phyloP scores from a whole-genome alignment of 1,140 invertebrate species.

The Euura saliciscinereae region DNA sequence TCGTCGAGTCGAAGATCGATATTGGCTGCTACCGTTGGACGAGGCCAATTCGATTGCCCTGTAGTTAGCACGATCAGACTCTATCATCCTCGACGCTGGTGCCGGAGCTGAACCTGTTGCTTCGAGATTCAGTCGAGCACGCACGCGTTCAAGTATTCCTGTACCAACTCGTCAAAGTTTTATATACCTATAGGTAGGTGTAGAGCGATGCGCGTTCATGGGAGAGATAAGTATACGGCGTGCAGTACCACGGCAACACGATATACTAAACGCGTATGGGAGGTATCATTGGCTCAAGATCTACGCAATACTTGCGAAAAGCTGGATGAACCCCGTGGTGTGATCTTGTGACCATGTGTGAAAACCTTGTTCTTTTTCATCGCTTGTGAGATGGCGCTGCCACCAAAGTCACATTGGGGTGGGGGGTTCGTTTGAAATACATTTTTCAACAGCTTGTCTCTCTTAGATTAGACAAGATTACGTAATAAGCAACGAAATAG shows the following conservation, averaged over 20 bases:
- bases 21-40: background rate
- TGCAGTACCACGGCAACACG: no score
- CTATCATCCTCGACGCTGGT: background rate
- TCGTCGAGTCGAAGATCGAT: no score
- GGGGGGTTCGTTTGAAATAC: background rate
- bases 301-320: no score
- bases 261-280: no score
- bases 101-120: background rate
- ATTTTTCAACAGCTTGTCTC: background rate
- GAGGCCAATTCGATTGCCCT: background rate
- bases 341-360: no score
- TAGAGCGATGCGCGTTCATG: no score
- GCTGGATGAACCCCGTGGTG: no score
- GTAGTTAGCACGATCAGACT: background rate
- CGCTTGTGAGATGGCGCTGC: no score
- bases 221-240: no score
- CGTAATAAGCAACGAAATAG: constrained; percentile 7
- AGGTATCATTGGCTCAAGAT: no score
- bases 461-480: background rate
- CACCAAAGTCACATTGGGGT: background rate
- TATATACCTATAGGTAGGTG: no score
- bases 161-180: background rate
- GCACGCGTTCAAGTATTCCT: background rate
- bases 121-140: background rate
- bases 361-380: no score